These are phyloP conservation scores for Tolmerus cingulatus DNA, from an alignment of 2,888 invertebrate genomes.

Conservation along the genomic window DNA sequence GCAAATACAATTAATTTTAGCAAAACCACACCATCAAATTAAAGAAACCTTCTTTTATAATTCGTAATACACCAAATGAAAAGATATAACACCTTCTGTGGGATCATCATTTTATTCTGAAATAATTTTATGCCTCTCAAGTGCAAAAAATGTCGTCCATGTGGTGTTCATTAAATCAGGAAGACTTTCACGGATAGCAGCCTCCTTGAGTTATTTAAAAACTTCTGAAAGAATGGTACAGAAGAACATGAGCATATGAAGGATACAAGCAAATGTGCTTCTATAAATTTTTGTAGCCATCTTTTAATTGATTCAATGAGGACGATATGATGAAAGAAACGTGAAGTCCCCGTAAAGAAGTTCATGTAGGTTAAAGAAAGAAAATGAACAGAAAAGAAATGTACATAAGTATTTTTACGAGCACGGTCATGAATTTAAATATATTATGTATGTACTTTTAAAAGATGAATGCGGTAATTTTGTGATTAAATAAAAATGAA, in stretches of 20 bases:
- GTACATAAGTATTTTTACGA: background rate
- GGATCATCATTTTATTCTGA: background rate
- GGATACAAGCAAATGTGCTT: background rate
- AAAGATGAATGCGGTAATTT: background rate
- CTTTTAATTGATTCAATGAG: background rate
- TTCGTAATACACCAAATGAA: background rate
- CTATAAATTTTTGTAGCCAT: background rate
- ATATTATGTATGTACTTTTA: background rate
- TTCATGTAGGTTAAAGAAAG: background rate
- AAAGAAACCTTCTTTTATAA: background rate
- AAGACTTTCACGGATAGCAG: background rate
- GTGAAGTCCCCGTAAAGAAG: background rate
- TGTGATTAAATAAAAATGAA: background rate
- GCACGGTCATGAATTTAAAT: background rate
- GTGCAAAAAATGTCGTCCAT: background rate
- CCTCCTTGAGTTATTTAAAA: slow-evolving; percentile 17
- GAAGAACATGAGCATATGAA: background rate
- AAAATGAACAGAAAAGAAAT: background rate
- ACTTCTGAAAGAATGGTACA: background rate
- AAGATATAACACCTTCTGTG: background rate
- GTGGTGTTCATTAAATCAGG: slow-evolving; percentile 8
- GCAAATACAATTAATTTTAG: background rate
- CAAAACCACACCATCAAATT: background rate
- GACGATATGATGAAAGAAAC: background rate
- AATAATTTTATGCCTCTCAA: background rate